Evolutionary conservation across 2,113 vertebrate species (phyloP).

Genomic region (Phylloscopus whistleri): DNA sequence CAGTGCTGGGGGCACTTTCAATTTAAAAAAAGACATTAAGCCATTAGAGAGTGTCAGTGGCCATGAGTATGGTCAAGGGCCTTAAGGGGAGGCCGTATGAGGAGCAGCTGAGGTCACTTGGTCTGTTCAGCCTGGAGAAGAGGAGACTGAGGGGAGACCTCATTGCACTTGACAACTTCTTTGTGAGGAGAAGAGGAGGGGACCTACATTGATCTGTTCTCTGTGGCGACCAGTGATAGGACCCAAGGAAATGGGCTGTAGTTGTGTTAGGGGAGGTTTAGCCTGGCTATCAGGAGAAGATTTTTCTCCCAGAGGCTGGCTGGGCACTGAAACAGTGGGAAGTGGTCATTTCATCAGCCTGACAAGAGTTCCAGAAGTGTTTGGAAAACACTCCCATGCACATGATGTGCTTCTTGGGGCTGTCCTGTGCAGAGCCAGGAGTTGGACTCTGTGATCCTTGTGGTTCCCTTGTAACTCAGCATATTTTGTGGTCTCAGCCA

Average conservation of each 20-base stretch:
- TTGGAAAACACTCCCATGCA: not conserved
- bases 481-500: not conserved
- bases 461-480: not conserved
- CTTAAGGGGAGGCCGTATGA: fast-evolving
- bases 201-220: not conserved
- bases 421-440: not conserved
- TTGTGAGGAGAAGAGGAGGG: not conserved
- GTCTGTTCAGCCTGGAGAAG: not conserved
- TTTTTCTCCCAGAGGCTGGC: not conserved
- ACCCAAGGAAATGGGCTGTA: fast-evolving
- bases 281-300: too few relatives aligned
- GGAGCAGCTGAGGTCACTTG: not conserved
- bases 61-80: not conserved
- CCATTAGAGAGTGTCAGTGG: not conserved
- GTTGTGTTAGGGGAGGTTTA: not conserved
- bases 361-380: not conserved
- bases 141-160: not conserved
- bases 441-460: not conserved
- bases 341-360: not conserved
- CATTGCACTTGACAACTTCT: not conserved
- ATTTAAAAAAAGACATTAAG: not conserved
- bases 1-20: not conserved
- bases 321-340: not conserved
- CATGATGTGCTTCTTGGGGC: not conserved
- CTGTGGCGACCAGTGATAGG: not conserved